These are phyloP conservation scores for Euthynnus affinis DNA, from an alignment of 2,797 vertebrate species.

Conservation along the genomic window DNA sequence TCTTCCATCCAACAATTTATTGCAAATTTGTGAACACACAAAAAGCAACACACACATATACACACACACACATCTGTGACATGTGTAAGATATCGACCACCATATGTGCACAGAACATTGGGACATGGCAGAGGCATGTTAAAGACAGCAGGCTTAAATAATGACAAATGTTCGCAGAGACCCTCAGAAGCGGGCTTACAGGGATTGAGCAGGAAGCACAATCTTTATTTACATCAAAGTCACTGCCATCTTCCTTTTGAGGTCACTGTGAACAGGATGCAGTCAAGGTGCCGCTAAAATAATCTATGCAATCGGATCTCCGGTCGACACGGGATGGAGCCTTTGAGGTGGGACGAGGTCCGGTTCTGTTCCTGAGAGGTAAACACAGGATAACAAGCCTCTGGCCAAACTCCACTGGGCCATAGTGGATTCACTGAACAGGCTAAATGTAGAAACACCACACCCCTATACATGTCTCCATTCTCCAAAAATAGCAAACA, in stretches of 20 bases:
- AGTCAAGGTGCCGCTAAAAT: slow-evolving; percentile 82
- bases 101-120: slow-evolving; percentile 48
- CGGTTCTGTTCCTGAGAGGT: slow-evolving; percentile 77
- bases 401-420: slow-evolving; percentile 53
- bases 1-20: slow-evolving; percentile 27
- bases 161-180: slow-evolving; percentile 74
- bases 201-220: slow-evolving; percentile 72
- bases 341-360: slow-evolving; percentile 56
- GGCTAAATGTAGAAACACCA: slow-evolving; percentile 79
- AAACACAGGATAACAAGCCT: slow-evolving; percentile 84
- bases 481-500: slow-evolving; percentile 81
- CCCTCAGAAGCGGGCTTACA: slow-evolving; percentile 73
- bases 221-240: slow-evolving; percentile 85
- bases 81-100: slow-evolving; percentile 40
- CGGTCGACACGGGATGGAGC: slow-evolving; percentile 65
- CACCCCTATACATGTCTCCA: slow-evolving; percentile 78
- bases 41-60: slow-evolving; percentile 29
- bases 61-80: slow-evolving; percentile 44
- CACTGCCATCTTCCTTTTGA: slow-evolving; percentile 70
- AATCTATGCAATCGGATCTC: slow-evolving; percentile 81
- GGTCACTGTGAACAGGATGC: slow-evolving; percentile 81
- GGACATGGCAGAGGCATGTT: slow-evolving; percentile 50
- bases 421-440: slow-evolving; percentile 72
- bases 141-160: slow-evolving; percentile 75
- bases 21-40: slow-evolving; percentile 22